Evolutionary conservation across 92 coral and sea anemone genomes (phyloP).

Genomic region (Epizoanthus scotinus): DNA sequence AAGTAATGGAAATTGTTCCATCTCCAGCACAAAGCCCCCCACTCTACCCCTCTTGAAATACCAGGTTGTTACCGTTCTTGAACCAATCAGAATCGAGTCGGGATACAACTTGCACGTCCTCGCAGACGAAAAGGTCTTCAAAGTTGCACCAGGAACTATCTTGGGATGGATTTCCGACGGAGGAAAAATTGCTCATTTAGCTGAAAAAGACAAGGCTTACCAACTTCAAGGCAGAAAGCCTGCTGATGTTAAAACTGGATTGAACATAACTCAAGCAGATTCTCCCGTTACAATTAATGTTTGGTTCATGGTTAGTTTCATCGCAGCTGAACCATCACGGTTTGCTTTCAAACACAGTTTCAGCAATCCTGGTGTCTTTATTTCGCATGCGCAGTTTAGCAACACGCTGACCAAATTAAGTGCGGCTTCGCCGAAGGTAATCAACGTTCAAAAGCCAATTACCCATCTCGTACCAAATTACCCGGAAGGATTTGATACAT

Average conservation of each 20-base stretch:
- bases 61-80: slow-evolving; percentile 45
- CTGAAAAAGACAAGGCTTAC: slow-evolving; percentile 40
- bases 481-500: slow-evolving; percentile 56
- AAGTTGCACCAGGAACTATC: slow-evolving; percentile 72
- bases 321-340: slow-evolving; percentile 65
- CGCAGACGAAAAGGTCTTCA: slow-evolving; percentile 49
- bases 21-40: slow-evolving; percentile 27
- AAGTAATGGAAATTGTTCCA: slow-evolving; percentile 37
- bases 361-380: slow-evolving; percentile 50
- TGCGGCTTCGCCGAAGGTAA: slow-evolving; percentile 23
- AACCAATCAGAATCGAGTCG: slow-evolving; percentile 43
- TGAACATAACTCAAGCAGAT: slow-evolving; percentile 43
- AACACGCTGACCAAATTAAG: slow-evolving; percentile 30
- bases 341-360: slow-evolving; percentile 44
- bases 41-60: slow-evolving; percentile 32
- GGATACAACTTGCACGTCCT: slow-evolving; percentile 78
- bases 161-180: slow-evolving; percentile 71
- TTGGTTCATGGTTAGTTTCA: slow-evolving; percentile 54
- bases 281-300: slow-evolving; percentile 26
- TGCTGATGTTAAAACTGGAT: slow-evolving; percentile 22
- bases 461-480: slow-evolving; percentile 46
- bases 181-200: slow-evolving; percentile 61
- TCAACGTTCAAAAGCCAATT: slow-evolving; percentile 54
- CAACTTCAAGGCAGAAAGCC: slow-evolving; percentile 39
- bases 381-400: slow-evolving; percentile 47